These are phyloP conservation scores for Acrobasis consociella DNA, from an alignment of 2,888 invertebrate genomes.

Conservation along the genomic window DNA sequence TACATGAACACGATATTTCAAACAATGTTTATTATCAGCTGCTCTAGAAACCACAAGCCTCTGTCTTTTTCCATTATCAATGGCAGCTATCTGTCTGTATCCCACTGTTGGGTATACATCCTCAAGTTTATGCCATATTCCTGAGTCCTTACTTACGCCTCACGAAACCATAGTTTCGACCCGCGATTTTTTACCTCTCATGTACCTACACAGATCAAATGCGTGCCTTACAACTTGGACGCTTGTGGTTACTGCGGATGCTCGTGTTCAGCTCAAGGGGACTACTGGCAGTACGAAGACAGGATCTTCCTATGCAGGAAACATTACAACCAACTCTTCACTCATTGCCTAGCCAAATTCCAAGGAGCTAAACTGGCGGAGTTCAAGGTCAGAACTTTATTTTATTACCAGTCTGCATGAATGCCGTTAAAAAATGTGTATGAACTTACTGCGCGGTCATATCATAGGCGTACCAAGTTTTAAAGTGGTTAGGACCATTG, in stretches of 20 bases:
- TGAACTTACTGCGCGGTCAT: neutral
- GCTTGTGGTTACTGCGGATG: conserved; percentile 69
- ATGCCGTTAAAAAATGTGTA: neutral
- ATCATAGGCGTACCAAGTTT: too few relatives aligned
- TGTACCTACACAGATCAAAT: conserved; percentile 68
- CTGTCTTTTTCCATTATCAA: too few relatives aligned
- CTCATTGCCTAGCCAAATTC: conserved; percentile 67
- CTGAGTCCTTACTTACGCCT: too few relatives aligned
- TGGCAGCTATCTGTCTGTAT: too few relatives aligned
- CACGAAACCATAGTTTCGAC: too few relatives aligned
- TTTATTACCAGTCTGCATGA: neutral
- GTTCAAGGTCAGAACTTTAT: conserved; percentile 61
- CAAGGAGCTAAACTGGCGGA: conserved; percentile 69
- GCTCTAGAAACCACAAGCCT: too few relatives aligned
- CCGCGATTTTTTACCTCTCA: too few relatives aligned
- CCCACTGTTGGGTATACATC: too few relatives aligned
- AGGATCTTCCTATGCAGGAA: conserved; percentile 71
- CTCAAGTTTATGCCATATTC: too few relatives aligned
- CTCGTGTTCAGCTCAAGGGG: conserved; percentile 77
- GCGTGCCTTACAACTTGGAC: conserved; percentile 77
- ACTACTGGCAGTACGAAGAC: conserved; percentile 83
- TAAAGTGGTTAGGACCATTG: too few relatives aligned
- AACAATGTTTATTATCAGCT: too few relatives aligned
- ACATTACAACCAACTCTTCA: conserved; percentile 68
- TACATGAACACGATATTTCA: too few relatives aligned